phyloP scores from a whole-genome alignment of 2,888 invertebrate genomes.

The Dimorphilus gyrociliatus region DNA sequence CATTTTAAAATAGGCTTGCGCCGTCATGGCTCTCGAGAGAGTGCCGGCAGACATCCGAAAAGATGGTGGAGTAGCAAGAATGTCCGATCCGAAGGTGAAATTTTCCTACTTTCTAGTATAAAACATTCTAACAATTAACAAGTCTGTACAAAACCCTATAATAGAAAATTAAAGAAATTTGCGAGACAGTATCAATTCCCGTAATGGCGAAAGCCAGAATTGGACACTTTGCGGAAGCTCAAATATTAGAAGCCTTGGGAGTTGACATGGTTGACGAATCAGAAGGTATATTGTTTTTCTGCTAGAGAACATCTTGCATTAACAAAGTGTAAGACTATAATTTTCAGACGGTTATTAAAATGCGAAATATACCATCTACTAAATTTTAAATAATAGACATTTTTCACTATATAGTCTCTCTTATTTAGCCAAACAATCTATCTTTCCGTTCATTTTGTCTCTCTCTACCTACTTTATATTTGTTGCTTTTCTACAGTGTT shows the following conservation, averaged over 20 bases:
- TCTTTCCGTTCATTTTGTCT: too few relatives aligned
- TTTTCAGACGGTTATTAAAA: too few relatives aligned
- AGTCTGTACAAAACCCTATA: too few relatives aligned
- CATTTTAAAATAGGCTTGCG: slow-evolving; percentile 34
- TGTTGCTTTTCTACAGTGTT: slow-evolving; percentile 15
- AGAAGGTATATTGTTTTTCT: slow-evolving; percentile 17
- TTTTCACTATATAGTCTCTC: too few relatives aligned
- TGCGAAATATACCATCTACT: too few relatives aligned
- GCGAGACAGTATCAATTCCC: slow-evolving; percentile 27
- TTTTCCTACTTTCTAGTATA: not conserved
- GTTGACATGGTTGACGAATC: slow-evolving; percentile 35
- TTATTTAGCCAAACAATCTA: too few relatives aligned
- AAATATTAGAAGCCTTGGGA: slow-evolving; percentile 27
- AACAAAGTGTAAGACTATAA: not conserved
- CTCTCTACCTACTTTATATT: not conserved
- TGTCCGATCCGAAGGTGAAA: slow-evolving; percentile 27
- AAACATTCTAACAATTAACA: too few relatives aligned
- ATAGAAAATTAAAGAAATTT: slow-evolving; percentile 27
- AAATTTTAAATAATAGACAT: too few relatives aligned
- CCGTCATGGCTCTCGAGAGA: slow-evolving; percentile 32
- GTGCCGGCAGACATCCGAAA: slow-evolving; percentile 33
- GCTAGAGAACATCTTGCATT: not conserved
- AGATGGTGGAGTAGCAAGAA: slow-evolving; percentile 28
- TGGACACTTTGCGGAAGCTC: slow-evolving; percentile 31
- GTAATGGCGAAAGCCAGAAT: slow-evolving; percentile 32